A percentile compares a stretch with the other conserved stretches of the same genome.
Conservation (phyloP, 1,140 invertebrate genomes). For the Acromyrmex charruanus region DNA sequence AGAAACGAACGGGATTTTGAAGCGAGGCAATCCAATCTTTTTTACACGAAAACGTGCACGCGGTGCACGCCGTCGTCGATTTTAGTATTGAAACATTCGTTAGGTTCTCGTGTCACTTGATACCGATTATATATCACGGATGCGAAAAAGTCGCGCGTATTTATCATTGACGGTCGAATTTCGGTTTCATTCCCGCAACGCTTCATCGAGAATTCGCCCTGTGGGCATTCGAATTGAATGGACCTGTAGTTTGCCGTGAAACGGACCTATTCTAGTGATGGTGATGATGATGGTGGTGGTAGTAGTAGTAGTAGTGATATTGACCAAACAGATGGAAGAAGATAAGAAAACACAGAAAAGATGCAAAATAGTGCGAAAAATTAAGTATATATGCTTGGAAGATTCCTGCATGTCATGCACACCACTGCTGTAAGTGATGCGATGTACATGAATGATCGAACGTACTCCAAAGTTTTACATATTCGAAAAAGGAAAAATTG, state of each 20-base stretch:
- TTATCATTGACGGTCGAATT: slow-evolving; percentile 4
- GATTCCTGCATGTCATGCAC: background rate
- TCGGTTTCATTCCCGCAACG: slow-evolving; percentile 5
- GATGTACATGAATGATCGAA: slow-evolving; percentile 18
- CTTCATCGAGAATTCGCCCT: slow-evolving; percentile 14
- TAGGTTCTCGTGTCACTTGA: slow-evolving; percentile 42
- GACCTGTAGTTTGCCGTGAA: slow-evolving; percentile 38
- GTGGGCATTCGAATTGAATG: background rate
- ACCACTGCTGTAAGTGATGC: background rate
- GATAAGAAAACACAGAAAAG: background rate
- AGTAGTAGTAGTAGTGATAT: slow-evolving; percentile 5
- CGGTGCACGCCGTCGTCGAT: slow-evolving; percentile 50
- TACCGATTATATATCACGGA: background rate
- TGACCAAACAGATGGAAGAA: background rate
- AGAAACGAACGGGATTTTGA: background rate
- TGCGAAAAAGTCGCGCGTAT: background rate
- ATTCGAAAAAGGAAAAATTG: background rate
- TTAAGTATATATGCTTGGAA: slow-evolving; percentile 13
- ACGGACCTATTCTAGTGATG: slow-evolving; percentile 43
- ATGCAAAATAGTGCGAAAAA: background rate
- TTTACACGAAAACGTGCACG: slow-evolving; percentile 62
- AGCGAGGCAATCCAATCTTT: slow-evolving; percentile 66
- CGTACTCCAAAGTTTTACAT: background rate
- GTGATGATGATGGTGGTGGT: background rate
- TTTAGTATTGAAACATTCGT: slow-evolving; percentile 48